Percentiles rank a stretch among this genome's conserved stretches.
Evolutionary conservation across 2,888 invertebrate species (phyloP).

Genomic region (Drosophila limbata): DNA sequence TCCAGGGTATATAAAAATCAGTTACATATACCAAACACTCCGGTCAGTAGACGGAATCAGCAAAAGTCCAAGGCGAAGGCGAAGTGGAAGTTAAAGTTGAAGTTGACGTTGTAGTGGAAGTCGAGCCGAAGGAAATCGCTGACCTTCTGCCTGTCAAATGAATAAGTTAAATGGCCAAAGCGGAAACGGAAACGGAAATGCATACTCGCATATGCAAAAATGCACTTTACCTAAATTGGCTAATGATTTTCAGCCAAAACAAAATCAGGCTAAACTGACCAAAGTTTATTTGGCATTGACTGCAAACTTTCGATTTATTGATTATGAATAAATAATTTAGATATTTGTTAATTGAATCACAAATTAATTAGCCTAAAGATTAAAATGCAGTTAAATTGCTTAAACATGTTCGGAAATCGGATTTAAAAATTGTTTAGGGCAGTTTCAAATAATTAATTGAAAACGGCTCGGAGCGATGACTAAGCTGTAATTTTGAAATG

Average conservation of each 20-base stretch:
- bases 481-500: too few species aligned
- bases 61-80: constrained; percentile 49
- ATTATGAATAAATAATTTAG: too few species aligned
- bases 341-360: too few species aligned
- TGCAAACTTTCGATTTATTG: neutral
- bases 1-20: neutral
- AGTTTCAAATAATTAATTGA: neutral
- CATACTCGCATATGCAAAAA: constrained; percentile 11
- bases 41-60: constrained; percentile 25
- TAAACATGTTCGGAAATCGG: neutral
- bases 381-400: neutral
- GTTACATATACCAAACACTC: constrained; percentile 11
- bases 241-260: constrained; percentile 10
- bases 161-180: constrained; percentile 47
- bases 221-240: constrained; percentile 37
- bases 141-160: constrained; percentile 44
- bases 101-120: constrained; percentile 2
- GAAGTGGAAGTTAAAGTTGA: constrained; percentile 9
- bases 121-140: constrained; percentile 9
- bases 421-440: neutral
- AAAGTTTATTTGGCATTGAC: constrained; percentile 9
- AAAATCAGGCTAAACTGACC: neutral
- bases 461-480: neutral
- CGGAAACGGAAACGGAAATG: constrained; percentile 36
- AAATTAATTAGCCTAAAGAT: neutral